These are phyloP conservation scores for Drosophila bipectinata DNA, from an alignment of 1,140 invertebrate genomes.

Conservation along the genomic window DNA sequence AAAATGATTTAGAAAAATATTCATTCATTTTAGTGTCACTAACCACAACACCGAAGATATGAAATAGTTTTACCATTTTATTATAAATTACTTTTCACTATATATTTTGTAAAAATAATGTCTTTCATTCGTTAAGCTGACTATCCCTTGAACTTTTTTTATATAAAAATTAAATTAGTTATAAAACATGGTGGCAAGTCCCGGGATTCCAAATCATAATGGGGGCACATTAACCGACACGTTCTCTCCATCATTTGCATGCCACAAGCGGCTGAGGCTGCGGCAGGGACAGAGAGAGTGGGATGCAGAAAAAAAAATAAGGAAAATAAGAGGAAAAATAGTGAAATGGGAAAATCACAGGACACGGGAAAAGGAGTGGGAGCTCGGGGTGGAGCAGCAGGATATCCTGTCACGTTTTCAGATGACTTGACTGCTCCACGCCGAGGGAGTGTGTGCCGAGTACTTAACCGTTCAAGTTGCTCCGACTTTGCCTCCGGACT, in stretches of 20 bases:
- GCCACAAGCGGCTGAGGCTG: conserved; percentile 32
- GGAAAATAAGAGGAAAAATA: conserved; percentile 9
- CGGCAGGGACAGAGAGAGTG: too few relatives aligned
- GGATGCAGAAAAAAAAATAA: neutral
- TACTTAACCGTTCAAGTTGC: conserved; percentile 81
- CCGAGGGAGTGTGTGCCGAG: conserved; percentile 68
- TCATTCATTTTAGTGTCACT: conserved; percentile 4
- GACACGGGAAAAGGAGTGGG: conserved; percentile 7
- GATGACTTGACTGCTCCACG: conserved; percentile 74
- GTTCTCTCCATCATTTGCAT: conserved; percentile 69
- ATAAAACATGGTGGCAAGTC: conserved; percentile 53
- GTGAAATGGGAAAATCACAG: conserved; percentile 23
- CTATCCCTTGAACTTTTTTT: neutral
- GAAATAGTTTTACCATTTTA: conserved; percentile 8
- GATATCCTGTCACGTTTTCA: conserved; percentile 82
- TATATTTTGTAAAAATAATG: too few relatives aligned
- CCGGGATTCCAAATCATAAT: conserved; percentile 73
- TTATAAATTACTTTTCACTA: neutral
- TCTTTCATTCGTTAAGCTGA: too few relatives aligned
- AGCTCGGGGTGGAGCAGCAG: conserved; percentile 42
- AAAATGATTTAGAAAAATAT: conserved; percentile 55
- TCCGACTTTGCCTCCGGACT: conserved; percentile 24
- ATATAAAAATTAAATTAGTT: neutral
- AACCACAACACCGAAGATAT: conserved; percentile 27
- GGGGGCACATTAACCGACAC: conserved; percentile 72